Evolutionary conservation across 2,797 vertebrate genomes (phyloP).

Genomic region (Sarcoramphus papa): DNA sequence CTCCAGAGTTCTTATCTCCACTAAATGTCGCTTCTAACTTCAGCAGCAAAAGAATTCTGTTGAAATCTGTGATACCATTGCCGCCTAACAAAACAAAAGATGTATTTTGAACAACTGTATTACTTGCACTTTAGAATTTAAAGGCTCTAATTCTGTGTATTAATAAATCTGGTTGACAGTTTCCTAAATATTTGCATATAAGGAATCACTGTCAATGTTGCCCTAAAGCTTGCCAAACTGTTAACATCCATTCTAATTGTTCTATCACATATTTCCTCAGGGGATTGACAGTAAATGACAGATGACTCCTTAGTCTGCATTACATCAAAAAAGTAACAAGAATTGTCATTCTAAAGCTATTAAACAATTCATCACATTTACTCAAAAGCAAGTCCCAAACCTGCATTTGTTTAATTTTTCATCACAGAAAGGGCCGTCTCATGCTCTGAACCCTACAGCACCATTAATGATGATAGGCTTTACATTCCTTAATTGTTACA

Average conservation of each 20-base stretch:
- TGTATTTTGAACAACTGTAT: not conserved
- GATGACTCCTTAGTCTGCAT: not conserved
- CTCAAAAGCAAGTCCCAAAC: not conserved
- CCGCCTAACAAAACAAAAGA: conserved; percentile 8
- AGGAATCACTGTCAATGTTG: conserved; percentile 1
- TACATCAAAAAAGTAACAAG: conserved; percentile 7
- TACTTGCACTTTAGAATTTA: not conserved
- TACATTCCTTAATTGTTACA: not conserved
- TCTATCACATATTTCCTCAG: conserved; percentile 30
- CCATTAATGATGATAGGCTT: not conserved
- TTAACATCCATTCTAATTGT: conserved; percentile 24
- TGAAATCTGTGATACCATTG: conserved; percentile 20
- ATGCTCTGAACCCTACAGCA: not conserved
- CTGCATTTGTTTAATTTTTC: not conserved
- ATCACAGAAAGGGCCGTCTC: not conserved
- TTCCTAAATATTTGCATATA: conserved; percentile 50
- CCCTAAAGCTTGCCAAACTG: conserved; percentile 29
- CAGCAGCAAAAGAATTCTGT: not conserved
- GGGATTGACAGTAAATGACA: conserved; percentile 28
- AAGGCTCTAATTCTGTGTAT: not conserved
- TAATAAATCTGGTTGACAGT: conserved; percentile 25
- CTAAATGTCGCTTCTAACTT: conserved; percentile 10
- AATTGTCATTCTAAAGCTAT: not conserved
- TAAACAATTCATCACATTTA: not conserved
- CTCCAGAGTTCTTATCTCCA: conserved; percentile 7